Conservation (phyloP, 2,797 vertebrate species). For the Steatocranus sp. region DNA sequence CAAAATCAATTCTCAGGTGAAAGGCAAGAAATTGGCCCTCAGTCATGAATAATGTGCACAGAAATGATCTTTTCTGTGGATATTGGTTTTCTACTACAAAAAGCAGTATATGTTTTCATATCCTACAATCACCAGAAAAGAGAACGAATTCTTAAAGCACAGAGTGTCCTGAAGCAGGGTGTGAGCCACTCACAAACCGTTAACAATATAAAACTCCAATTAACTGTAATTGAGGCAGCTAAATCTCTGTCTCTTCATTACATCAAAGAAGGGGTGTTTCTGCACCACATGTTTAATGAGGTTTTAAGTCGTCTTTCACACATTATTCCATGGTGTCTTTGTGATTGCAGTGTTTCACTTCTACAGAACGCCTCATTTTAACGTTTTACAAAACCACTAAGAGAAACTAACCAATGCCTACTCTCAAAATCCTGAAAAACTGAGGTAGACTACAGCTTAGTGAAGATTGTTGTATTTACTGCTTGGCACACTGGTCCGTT, state of each 20-base stretch:
- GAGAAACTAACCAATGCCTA: not conserved
- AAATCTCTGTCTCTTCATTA: not conserved
- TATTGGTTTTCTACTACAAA: not conserved
- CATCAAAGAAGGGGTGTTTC: not conserved
- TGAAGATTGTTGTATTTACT: not conserved
- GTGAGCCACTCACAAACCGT: not conserved
- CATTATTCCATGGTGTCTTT: not conserved
- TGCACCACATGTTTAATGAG: not conserved
- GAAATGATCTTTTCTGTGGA: not conserved
- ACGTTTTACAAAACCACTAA: not conserved
- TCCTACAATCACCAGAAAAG: not conserved
- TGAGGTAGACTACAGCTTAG: not conserved
- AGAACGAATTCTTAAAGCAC: not conserved
- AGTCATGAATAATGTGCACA: not conserved
- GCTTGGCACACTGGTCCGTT: not conserved
- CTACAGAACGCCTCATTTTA: not conserved
- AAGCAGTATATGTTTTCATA: not conserved
- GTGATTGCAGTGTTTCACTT: not conserved
- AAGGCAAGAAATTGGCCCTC: not conserved
- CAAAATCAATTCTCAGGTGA: not conserved
- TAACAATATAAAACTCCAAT: not conserved
- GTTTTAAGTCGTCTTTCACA: not conserved
- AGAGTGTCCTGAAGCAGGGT: not conserved
- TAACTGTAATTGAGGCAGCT: not conserved
- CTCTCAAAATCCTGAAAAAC: not conserved